These are phyloP conservation scores for Drosophila demipolita DNA, from an alignment of 2,888 invertebrate genomes.

Conservation along the genomic window DNA sequence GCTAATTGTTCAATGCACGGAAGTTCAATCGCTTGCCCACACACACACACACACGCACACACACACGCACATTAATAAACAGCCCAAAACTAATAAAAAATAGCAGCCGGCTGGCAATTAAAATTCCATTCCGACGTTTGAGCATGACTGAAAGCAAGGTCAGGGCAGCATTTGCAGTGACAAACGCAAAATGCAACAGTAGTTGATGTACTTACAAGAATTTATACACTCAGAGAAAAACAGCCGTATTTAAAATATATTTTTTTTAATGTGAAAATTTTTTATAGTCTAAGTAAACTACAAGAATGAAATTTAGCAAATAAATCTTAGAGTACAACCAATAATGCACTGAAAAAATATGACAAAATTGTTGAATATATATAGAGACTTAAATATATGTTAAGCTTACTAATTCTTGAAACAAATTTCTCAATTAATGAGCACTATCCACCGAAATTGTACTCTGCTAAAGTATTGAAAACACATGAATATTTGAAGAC, in stretches of 20 bases:
- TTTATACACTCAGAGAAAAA: conserved; percentile 4
- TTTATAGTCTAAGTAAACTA: neutral
- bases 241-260: rapidly evolving
- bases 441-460: neutral
- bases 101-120: conserved; percentile 52
- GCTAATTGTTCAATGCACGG: conserved; percentile 71
- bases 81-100: conserved; percentile 30
- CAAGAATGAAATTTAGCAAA: neutral
- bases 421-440: neutral
- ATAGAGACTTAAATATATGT: neutral
- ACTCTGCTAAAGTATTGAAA: neutral
- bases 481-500: neutral
- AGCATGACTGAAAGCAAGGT: conserved; percentile 72
- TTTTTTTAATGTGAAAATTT: neutral
- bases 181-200: conserved; percentile 57
- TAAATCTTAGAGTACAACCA: neutral
- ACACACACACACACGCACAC: conserved; percentile 17
- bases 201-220: conserved; percentile 1
- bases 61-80: conserved; percentile 14
- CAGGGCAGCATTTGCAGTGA: conserved; percentile 64
- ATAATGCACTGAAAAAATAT: neutral
- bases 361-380: neutral
- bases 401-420: neutral
- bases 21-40: conserved; percentile 57
- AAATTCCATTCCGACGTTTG: conserved; percentile 52